Evolutionary conservation across 2,113 vertebrate genomes (phyloP), one percentile per base, ranked within the genome.

Genomic region (Himantopus leucocephalus): DNA sequence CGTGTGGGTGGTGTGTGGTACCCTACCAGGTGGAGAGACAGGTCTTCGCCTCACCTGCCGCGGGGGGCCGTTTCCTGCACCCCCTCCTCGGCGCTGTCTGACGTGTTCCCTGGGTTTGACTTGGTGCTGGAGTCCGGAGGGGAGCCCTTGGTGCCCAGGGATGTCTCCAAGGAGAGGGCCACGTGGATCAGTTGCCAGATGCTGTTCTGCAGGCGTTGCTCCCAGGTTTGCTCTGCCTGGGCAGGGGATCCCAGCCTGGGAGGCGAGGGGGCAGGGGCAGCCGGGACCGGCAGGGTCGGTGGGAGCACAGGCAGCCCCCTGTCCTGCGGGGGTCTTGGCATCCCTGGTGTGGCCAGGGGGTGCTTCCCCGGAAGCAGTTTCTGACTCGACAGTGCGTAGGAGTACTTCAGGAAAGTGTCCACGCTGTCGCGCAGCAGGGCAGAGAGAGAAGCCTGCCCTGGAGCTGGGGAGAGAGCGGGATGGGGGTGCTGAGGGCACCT

Each of bases 1-100:
- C 0, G 0, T 23, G 20, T 2, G 0, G 18, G 9, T 7, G 37
- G 11, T 0, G 0, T 23, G 20, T 2, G 5, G 52, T 7, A n/a
- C 35, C 63, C 27, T 1, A 0, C 27, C 3, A 1, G 19, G 17
- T 10, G 5, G 8, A 55, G 48, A 16, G 13, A 43, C 3, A 5
- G 45, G 32, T 45, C 9, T 53, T 37, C 9, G 19, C 22, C 88
- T 97, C 75, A 97, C 97, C 97, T 97, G 92, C 91, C 96, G 20
- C 1, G 23, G 27, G 84, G 16, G 5, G 1, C 6, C 1, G 0
- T 10, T 24, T 32, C 6, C 37, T 34, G 59, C n/a, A 18, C 8
- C 14, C 5, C 26, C 52, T 88, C 34, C 59, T 89, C 4, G 11
- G n/a, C 0, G 2, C 47, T 32, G 34, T 12, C 4, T 48, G 70